Evolutionary conservation across 2,113 vertebrate genomes (phyloP), one percentile per base, ranked within the genome.

Genomic region (Cettia cetti): DNA sequence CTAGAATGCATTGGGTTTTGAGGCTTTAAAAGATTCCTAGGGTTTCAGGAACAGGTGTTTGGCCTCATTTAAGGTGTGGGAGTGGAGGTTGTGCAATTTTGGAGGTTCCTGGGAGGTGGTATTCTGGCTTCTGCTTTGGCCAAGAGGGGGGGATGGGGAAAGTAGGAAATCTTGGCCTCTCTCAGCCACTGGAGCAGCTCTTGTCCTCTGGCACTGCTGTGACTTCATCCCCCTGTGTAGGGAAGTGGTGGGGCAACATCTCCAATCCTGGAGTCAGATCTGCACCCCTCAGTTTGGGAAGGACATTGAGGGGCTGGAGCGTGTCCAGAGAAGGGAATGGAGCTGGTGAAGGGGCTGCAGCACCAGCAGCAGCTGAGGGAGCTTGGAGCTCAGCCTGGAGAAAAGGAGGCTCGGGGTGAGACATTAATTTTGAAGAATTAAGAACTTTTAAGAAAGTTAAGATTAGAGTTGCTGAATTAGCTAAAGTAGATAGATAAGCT

Each of bases 301-400:
- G 27, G 45, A 60, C 37, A 52, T 15, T 60, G 53, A 33, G 23
- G 33, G 18, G 27, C 39, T 77, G 27, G 27, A 68, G 33, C 0
- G 0, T 42, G 21, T 76, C 17, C 31, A 33, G 53, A 23, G 17
- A 42, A 27, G 27, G 21, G 37, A 66, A 50, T 0, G 0, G 31
- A 31, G 61, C 26, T 42, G 31, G 9, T 4, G 17, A 52, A 52
- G 27, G 52, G 37, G 5, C 22, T 86, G 44, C 14, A 68, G 53
- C 16, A 56, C 20, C 50, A 49, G 50, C 30, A 65, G 42, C 1
- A 1, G 30, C 53, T 50, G 44, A 59, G 18, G 44, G 63, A 68
- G 28, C 49, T 63, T 33, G 30, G 40, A 7, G 12, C 35, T 65
- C 50, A 65, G 50, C 42, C 50, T 40, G 60, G 42, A 56, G 70